Base-by-base conservation (phyloP, 2,888 invertebrate species). In the Hyposoter dolosus region DNA sequence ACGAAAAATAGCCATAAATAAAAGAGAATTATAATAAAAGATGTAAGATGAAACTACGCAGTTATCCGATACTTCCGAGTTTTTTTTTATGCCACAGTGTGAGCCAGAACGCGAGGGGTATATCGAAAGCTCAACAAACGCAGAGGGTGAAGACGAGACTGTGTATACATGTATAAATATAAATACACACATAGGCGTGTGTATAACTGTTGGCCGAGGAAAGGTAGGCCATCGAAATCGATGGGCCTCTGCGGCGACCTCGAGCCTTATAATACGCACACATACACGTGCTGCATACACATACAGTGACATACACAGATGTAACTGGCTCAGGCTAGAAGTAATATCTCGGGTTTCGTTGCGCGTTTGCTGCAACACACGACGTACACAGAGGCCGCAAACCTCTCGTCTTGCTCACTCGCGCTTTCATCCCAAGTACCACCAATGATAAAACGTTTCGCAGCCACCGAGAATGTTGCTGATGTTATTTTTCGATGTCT, bases 141-240 rank as follows among this genome's bases (percentile, higher is more conserved):
- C 53, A 23, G 68, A 76, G 75, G 76, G 76, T 82, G 69, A 82
- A 82, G 68, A 82, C 74, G 76, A 60, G n/a, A 60, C 76, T 63
- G 50, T 60, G 28, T 63, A 47, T 32, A 32, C 43, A 35, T 43
- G 28, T 56, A 28, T 77, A 63, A 17, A 63, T 72, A 63, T 65
- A 23, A 9, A 23, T 35, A 12, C 40, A 65, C 19, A 40, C 7
- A 53, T 53, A 60, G 15, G n/a, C 5, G 9, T 35, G 60, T 69
- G 63, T 83, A 47, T 45, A 77, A 83, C 88, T 88, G 89, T 87
- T 83, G 84, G 84, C 84, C 83, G 88, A 85, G 87, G 89, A 86
- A 88, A 88, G 85, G 88, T 87, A 88, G 89, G 88, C 87, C 89
- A 88, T 89, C 88, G 89, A 89, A 90, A 91, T 91, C 91, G 91